phyloP scores from a whole-genome alignment of 2,888 invertebrate genomes.

The Lasioglossum marginatum region DNA sequence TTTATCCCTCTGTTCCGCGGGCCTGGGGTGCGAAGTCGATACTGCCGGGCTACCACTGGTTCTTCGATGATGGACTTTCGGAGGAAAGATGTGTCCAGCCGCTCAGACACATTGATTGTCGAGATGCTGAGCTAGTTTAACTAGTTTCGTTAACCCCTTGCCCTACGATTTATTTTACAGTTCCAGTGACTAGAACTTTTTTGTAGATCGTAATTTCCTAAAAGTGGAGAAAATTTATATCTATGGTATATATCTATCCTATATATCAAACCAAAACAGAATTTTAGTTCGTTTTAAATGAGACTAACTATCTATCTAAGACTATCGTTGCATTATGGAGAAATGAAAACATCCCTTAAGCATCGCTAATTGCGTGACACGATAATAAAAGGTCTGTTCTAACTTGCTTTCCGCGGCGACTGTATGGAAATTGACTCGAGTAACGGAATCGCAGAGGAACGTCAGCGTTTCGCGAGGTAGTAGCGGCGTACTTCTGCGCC shows the following conservation, averaged over 20 bases:
- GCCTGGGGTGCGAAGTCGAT: slow-evolving; percentile 16
- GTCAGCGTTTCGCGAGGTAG: neutral
- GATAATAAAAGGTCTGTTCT: neutral
- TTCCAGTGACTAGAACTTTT: no score
- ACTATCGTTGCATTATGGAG: no score
- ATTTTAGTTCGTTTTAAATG: no score
- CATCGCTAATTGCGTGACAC: no score
- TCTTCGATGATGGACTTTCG: neutral
- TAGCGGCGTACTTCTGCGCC: neutral
- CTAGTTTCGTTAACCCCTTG: no score
- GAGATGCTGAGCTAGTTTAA: neutral
- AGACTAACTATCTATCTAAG: no score
- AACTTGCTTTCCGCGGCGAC: neutral
- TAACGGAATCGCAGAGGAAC: neutral
- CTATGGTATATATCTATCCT: no score
- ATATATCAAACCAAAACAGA: no score
- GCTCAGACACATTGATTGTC: neutral
- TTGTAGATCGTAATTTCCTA: no score
- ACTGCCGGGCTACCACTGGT: neutral
- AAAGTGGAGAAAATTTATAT: no score
- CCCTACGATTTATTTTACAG: no score
- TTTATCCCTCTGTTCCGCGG: slow-evolving; percentile 47
- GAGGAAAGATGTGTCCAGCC: neutral
- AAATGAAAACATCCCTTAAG: no score
- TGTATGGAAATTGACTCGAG: neutral